Base-by-base conservation (phyloP, 1,140 invertebrate species). In the Andricus grossulariae region DNA sequence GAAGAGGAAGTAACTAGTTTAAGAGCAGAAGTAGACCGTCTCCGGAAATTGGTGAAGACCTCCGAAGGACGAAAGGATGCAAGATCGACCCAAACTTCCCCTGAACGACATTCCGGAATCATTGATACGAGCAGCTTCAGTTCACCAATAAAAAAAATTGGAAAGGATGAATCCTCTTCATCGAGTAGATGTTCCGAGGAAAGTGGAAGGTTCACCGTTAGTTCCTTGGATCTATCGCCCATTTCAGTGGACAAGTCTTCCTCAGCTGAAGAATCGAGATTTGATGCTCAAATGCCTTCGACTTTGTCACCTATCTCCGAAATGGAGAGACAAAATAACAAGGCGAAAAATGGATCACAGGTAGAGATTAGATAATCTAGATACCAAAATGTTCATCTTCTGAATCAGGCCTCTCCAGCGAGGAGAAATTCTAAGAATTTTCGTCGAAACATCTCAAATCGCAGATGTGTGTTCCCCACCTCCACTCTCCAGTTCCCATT, bases 71-170 rank as follows among this genome's bases (percentile, higher is more conserved):
- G 10, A 60, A 32, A n/a, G 54, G 73, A 72, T 70, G 71, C 49
- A 72, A 76, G 78, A 75, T 85, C 81, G n/a, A 80, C 83, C 12
- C 84, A 87, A 76, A 86, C 86, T 0, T 84, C 83, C 18, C 81
- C 81, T 12, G 76, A 80, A 57, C 45, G 75, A 6, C 12, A 79
- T 66, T 71, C 32, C 49, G 52, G 11, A 19, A 54, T 60, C 12
- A 32, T 72, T 21, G 71, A 11, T 60, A 39, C 15, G 1, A 74
- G 74, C 54, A 77, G 51, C 50, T 19, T 74, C 7, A 80, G 80
- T 77, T 85, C 82, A 16, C 84, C 84, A n/a, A 77, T 79, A 18
- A 12, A 19, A 39, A 74, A 51, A 57, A 77, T 39, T 32, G 51
- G 21, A 25, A 72, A 72, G 60, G 71, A 72, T 16, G 54, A 80